These are phyloP conservation scores for Miltochrista miniata DNA, from an alignment of 2,888 invertebrate species.

Conservation along the genomic window DNA sequence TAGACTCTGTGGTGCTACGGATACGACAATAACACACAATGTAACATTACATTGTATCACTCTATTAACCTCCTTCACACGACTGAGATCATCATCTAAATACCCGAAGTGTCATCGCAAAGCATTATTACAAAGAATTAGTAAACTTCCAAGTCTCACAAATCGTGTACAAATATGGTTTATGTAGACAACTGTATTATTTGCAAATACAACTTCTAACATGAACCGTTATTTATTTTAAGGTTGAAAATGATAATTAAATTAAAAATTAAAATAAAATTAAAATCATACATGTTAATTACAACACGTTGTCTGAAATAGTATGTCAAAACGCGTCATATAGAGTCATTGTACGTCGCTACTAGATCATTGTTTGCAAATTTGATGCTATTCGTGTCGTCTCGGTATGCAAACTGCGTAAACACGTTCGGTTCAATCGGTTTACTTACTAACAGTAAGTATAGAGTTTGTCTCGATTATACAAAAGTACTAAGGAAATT, in stretches of 20 bases:
- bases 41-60: too few relatives aligned
- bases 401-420: background rate
- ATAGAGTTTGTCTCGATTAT: background rate
- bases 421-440: background rate
- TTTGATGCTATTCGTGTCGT: background rate
- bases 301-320: background rate
- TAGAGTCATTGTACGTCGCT: background rate
- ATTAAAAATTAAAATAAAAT: background rate
- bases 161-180: background rate
- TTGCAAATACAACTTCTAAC: background rate
- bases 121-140: background rate
- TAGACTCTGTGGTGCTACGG: too few relatives aligned
- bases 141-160: background rate
- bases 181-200: background rate
- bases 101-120: background rate
- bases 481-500: too few relatives aligned
- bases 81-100: background rate
- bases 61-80: too few relatives aligned
- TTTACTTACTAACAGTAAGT: background rate
- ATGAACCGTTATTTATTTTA: background rate
- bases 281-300: slow-evolving; percentile 2
- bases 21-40: too few relatives aligned
- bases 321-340: slow-evolving; percentile 1
- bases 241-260: background rate
- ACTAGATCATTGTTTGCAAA: slow-evolving; percentile 1